Evolutionary conservation across 1,140 invertebrate genomes (phyloP).

Genomic region (Maniola jurtina): DNA sequence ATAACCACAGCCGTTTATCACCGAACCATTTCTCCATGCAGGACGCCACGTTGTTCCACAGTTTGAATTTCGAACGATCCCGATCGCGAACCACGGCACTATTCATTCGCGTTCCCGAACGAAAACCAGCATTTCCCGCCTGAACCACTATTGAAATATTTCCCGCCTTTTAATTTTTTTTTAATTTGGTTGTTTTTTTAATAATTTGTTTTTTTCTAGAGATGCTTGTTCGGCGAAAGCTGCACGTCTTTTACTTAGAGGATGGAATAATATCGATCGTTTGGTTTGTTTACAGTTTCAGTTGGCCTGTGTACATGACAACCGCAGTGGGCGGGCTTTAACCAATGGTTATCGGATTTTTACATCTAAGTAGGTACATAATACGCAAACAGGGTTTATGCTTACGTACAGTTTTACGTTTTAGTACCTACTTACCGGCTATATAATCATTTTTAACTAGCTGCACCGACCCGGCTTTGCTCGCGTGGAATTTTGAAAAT

Average conservation of each 20-base stretch:
- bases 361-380: background rate
- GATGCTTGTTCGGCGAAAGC: conserved; percentile 52
- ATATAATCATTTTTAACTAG: too few relatives aligned
- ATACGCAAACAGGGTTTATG: background rate
- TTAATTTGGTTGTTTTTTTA: conserved; percentile 28
- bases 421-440: too few relatives aligned
- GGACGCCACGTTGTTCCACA: conserved; percentile 74
- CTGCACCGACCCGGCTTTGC: too few relatives aligned
- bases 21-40: conserved; percentile 94
- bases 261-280: conserved; percentile 68
- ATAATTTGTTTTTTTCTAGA: conserved; percentile 24
- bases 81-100: conserved; percentile 38
- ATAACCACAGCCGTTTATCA: conserved; percentile 91
- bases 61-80: conserved; percentile 50
- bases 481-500: too few relatives aligned
- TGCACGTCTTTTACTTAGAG: conserved; percentile 53
- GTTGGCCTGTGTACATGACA: conserved; percentile 74
- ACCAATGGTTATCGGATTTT: conserved; percentile 32
- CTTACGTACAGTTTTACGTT: background rate
- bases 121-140: conserved; percentile 54
- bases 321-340: conserved; percentile 60
- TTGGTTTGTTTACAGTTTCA: conserved; percentile 73
- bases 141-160: conserved; percentile 41
- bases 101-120: conserved; percentile 62
- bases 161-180: conserved; percentile 20